Conservation (phyloP, 2,113 vertebrate genomes). For the Leptosomus discolor region DNA sequence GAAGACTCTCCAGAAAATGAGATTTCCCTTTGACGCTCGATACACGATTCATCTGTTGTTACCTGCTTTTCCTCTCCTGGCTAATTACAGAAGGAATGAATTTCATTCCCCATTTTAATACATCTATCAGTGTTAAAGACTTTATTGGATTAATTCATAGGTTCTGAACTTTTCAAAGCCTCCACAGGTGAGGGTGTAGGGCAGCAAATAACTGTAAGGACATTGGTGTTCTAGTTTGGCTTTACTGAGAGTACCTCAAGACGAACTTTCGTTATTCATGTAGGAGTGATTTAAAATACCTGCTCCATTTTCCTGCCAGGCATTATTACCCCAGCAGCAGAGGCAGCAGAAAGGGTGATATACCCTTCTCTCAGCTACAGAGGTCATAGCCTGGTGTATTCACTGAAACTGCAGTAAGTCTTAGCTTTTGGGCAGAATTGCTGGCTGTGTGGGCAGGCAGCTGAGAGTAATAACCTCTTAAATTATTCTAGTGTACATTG, state of each 20-base stretch:
- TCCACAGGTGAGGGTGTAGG: neutral
- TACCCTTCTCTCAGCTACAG: neutral
- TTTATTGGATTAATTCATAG: neutral
- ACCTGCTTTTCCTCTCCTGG: neutral
- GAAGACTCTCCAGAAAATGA: neutral
- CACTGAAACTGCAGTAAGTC: neutral
- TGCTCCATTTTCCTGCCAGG: neutral
- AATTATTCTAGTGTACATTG: neutral
- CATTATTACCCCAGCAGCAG: neutral
- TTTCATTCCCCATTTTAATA: neutral
- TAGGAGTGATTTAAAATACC: slow-evolving; percentile 19
- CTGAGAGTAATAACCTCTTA: slow-evolving; percentile 28
- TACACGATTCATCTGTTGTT: neutral
- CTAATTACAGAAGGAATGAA: neutral
- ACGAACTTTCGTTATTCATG: neutral
- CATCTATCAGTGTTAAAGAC: neutral
- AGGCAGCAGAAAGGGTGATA: slow-evolving; percentile 13
- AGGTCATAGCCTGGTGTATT: neutral
- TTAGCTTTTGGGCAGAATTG: neutral
- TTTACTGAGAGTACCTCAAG: neutral
- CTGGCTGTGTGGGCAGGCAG: neutral
- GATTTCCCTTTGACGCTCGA: neutral
- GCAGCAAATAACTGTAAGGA: neutral
- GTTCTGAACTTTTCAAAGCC: neutral
- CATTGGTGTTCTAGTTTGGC: neutral